phyloP scores from a whole-genome alignment of 2,888 invertebrate species.

The Drosophila falleni region DNA sequence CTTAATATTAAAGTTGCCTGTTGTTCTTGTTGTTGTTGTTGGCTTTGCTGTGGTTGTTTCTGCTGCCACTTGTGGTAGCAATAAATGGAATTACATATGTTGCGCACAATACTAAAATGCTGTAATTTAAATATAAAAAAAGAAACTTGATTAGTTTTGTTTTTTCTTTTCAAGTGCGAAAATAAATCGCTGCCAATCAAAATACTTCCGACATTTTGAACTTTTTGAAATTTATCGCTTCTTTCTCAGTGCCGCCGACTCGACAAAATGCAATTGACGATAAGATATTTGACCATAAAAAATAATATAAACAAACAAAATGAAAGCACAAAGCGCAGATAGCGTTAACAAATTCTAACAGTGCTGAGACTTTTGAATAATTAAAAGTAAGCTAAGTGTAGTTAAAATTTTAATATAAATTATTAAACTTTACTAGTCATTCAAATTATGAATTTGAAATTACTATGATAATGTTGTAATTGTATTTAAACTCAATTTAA shows the following conservation, averaged over 20 bases:
- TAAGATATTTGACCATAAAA: slow-evolving; percentile 42
- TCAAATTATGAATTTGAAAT: too few relatives aligned
- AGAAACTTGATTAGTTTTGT: slow-evolving; percentile 9
- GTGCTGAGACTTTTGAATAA: slow-evolving; percentile 9
- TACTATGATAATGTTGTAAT: too few relatives aligned
- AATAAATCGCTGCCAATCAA: slow-evolving; percentile 16
- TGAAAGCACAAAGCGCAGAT: slow-evolving; percentile 24
- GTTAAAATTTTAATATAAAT: not conserved
- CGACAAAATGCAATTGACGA: slow-evolving; percentile 41
- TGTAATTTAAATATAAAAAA: slow-evolving; percentile 37
- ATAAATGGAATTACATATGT: slow-evolving; percentile 67
- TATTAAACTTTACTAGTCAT: not conserved
- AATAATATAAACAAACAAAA: slow-evolving; percentile 58
- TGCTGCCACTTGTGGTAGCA: slow-evolving; percentile 44
- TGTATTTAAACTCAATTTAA: too few relatives aligned
- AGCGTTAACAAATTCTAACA: slow-evolving; percentile 16
- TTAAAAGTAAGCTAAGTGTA: not conserved
- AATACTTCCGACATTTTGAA: slow-evolving; percentile 31
- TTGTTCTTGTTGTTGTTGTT: slow-evolving; percentile 26
- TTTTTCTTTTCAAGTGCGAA: not conserved
- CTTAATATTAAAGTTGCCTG: slow-evolving; percentile 50
- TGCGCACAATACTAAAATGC: slow-evolving; percentile 75
- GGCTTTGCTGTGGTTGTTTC: slow-evolving; percentile 13
- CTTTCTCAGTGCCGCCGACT: slow-evolving; percentile 9
- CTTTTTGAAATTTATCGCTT: slow-evolving; percentile 8